These are phyloP conservation scores for Falco berigora DNA, from an alignment of 2,797 vertebrate genomes.

Conservation along the genomic window DNA sequence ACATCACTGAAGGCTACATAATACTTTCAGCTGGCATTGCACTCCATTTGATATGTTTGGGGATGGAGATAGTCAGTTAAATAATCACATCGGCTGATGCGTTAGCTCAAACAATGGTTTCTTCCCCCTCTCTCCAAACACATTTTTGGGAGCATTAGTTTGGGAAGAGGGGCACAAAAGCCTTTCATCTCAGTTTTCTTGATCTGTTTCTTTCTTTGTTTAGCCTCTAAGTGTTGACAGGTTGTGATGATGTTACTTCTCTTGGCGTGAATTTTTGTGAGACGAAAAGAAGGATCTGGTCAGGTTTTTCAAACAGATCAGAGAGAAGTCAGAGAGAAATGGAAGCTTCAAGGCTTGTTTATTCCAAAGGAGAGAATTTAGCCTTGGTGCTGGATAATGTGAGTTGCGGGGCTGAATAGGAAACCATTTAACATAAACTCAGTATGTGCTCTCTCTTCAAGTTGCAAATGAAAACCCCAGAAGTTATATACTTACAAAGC, in stretches of 20 bases:
- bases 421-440: neutral
- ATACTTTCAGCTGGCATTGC: slow-evolving; percentile 57
- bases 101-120: slow-evolving; percentile 28
- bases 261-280: slow-evolving; percentile 31
- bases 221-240: slow-evolving; percentile 28
- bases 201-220: slow-evolving; percentile 40
- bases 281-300: slow-evolving; percentile 12
- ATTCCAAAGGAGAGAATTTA: slow-evolving; percentile 11
- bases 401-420: neutral
- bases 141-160: slow-evolving; percentile 37
- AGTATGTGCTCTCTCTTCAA: neutral
- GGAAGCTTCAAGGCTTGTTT: neutral
- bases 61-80: slow-evolving; percentile 56
- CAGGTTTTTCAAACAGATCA: slow-evolving; percentile 42
- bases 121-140: neutral
- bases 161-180: neutral
- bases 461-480: neutral
- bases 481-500: neutral
- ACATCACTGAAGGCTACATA: slow-evolving; percentile 51
- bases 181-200: slow-evolving; percentile 20
- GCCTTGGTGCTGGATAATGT: neutral
- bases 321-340: slow-evolving; percentile 38
- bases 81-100: neutral
- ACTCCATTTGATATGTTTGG: slow-evolving; percentile 52
- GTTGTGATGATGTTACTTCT: slow-evolving; percentile 3